These are phyloP conservation scores for Drosophila demipolita DNA, from an alignment of 2,888 invertebrate genomes.

Conservation along the genomic window DNA sequence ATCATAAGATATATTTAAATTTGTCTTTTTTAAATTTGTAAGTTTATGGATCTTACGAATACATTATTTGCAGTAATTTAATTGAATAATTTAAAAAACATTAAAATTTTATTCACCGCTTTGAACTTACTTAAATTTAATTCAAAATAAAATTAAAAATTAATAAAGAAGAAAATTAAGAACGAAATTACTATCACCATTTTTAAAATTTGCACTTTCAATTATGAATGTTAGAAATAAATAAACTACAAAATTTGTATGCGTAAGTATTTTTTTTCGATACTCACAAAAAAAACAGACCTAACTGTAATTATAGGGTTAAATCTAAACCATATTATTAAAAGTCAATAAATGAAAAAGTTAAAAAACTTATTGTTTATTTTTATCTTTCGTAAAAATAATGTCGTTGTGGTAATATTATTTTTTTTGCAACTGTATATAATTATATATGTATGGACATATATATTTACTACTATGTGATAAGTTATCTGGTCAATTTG, in stretches of 20 bases:
- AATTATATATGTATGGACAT: background rate
- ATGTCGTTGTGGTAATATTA: background rate
- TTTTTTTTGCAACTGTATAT: background rate
- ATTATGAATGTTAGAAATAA: background rate
- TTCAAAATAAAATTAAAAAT: background rate
- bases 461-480: conserved; percentile 10
- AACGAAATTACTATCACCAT: background rate
- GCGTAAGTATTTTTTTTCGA: too few species aligned
- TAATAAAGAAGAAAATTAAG: background rate
- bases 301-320: background rate
- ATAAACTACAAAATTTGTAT: background rate
- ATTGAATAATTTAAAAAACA: background rate
- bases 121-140: background rate
- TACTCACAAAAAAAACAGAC: too few species aligned
- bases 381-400: background rate
- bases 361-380: background rate
- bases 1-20: background rate
- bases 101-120: background rate
- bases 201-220: background rate
- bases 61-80: too few species aligned
- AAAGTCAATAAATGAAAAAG: background rate
- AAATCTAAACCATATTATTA: background rate
- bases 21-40: background rate
- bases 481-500: conserved; percentile 51
- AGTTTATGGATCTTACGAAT: background rate